These are phyloP conservation scores for Pegoplata infirma DNA, from an alignment of 2,888 invertebrate species.

Conservation along the genomic window DNA sequence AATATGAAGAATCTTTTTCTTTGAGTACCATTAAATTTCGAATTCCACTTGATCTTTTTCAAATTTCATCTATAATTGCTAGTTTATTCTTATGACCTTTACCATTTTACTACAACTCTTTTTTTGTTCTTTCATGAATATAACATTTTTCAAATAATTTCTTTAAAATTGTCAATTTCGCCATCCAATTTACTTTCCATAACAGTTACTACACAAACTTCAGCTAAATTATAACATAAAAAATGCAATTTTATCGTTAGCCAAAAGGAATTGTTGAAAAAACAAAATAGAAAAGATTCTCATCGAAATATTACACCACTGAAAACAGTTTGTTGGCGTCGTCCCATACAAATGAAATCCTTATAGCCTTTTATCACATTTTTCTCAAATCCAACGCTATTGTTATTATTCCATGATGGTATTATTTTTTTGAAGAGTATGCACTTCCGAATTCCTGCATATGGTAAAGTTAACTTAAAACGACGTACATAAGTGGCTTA, in stretches of 20 bases:
- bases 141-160: too few species aligned
- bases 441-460: constrained; percentile 19
- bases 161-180: not conserved
- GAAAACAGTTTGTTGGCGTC: too few species aligned
- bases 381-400: too few species aligned
- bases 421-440: constrained; percentile 8
- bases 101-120: too few species aligned
- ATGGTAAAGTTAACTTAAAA: constrained; percentile 6
- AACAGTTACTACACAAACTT: not conserved
- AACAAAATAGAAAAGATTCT: not conserved
- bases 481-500: constrained; percentile 1
- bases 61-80: too few species aligned
- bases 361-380: too few species aligned
- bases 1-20: too few species aligned
- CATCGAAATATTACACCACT: not conserved
- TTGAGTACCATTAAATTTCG: too few species aligned
- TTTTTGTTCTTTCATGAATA: too few species aligned
- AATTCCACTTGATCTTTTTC: too few species aligned
- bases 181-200: not conserved
- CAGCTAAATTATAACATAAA: not conserved
- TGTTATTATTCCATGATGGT: not conserved
- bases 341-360: too few species aligned
- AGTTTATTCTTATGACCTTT: too few species aligned
- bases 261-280: not conserved
- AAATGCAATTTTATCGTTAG: not conserved